Evolutionary conservation across 2,113 vertebrate species (phyloP).

Genomic region (Grus americana): DNA sequence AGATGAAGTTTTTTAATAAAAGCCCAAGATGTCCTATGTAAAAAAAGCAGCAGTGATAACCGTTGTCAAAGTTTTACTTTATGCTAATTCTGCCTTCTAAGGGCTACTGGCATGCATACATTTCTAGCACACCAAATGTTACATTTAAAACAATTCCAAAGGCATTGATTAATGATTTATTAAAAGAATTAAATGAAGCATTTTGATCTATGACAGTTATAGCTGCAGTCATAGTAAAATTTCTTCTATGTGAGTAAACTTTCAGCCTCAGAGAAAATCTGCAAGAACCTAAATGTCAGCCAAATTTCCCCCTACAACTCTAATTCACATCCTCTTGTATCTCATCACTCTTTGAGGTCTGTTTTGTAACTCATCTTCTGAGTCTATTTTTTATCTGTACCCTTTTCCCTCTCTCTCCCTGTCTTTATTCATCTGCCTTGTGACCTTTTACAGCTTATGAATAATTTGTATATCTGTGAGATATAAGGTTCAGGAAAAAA

Average conservation of each 20-base stretch:
- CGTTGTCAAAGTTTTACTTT: neutral
- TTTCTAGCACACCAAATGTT: neutral
- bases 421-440: neutral
- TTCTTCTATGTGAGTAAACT: neutral
- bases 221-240: neutral
- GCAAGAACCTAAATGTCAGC: slow-evolving; percentile 18
- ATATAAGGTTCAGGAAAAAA: slow-evolving; percentile 31
- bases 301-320: neutral
- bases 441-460: slow-evolving; percentile 54
- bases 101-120: neutral
- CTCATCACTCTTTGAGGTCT: neutral
- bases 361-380: slow-evolving; percentile 4
- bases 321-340: neutral
- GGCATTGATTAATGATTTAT: neutral
- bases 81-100: neutral
- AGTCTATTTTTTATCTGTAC: slow-evolving; percentile 31
- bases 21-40: neutral
- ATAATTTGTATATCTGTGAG: slow-evolving; percentile 59
- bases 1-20: neutral
- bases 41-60: neutral
- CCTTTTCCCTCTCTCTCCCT: slow-evolving; percentile 5
- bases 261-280: neutral
- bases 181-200: neutral
- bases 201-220: neutral
- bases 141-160: neutral